Conservation (phyloP, 2,888 invertebrate species). For the Epicampocera succincta region DNA sequence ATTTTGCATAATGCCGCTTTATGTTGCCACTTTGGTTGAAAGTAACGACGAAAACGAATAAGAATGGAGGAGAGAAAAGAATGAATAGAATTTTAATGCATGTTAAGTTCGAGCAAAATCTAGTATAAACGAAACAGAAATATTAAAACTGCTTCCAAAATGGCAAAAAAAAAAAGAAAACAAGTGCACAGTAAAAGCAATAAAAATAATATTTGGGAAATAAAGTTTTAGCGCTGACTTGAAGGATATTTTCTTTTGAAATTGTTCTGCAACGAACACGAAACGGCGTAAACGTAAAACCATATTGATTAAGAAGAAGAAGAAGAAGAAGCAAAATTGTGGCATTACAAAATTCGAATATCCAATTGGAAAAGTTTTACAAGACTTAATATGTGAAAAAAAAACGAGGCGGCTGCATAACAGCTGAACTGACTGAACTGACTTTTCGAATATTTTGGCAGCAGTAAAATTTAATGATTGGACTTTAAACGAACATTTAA, state of each 20-base stretch:
- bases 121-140: constrained; percentile 5
- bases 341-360: no score
- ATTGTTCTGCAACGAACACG: no score
- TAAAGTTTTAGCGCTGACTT: neutral
- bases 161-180: neutral
- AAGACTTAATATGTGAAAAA: no score
- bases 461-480: no score
- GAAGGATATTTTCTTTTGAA: neutral
- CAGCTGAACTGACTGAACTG: no score
- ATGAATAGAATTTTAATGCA: constrained; percentile 21
- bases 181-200: neutral
- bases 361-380: no score
- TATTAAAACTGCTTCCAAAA: constrained; percentile 24
- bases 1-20: constrained; percentile 34
- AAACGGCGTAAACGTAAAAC: no score
- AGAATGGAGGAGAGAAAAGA: neutral
- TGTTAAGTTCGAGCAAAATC: constrained; percentile 31
- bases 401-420: no score
- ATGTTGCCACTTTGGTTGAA: constrained; percentile 22
- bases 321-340: no score
- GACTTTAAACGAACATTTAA: no score
- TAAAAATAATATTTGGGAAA: neutral
- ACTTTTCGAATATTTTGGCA: no score
- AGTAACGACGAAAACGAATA: constrained; percentile 7
- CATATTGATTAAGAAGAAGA: no score